phyloP scores from a whole-genome alignment of 2,797 vertebrate genomes.

The Sebastes oblongus region DNA sequence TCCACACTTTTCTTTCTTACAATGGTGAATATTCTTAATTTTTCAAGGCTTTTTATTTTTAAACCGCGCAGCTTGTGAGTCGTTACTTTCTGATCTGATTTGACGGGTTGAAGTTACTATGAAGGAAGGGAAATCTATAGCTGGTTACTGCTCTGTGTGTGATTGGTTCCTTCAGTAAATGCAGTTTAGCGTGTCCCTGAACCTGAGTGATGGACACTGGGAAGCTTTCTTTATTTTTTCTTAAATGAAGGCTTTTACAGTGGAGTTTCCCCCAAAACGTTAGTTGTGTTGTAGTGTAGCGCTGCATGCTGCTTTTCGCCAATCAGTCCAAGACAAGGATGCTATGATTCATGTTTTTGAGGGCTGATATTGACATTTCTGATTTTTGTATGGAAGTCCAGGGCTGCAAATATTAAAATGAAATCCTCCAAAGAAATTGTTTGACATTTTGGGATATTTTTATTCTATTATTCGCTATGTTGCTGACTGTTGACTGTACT shows the following conservation, averaged over 20 bases:
- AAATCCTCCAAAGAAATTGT: background rate
- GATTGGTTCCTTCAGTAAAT: background rate
- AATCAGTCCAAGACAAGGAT: background rate
- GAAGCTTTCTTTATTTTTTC: background rate
- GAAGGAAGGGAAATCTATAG: constrained; percentile 57
- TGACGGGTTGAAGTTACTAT: constrained; percentile 59
- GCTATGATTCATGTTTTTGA: background rate
- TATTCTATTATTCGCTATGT: no score
- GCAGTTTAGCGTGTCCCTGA: constrained; percentile 48
- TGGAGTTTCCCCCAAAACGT: background rate
- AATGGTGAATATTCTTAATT: background rate
- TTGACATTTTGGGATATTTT: background rate
- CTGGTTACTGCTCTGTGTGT: constrained; percentile 27
- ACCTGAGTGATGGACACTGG: constrained; percentile 65
- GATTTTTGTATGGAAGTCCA: background rate
- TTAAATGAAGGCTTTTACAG: background rate
- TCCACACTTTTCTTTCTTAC: background rate
- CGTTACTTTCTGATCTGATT: constrained; percentile 1
- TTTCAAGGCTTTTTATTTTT: background rate
- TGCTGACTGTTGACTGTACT: no score
- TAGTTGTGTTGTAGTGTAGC: background rate
- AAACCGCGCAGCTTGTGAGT: background rate
- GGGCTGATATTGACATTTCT: background rate
- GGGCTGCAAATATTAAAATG: background rate
- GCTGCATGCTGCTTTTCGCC: background rate